Conservation (phyloP, 2,888 invertebrate species). For the Dioctria linearis region DNA sequence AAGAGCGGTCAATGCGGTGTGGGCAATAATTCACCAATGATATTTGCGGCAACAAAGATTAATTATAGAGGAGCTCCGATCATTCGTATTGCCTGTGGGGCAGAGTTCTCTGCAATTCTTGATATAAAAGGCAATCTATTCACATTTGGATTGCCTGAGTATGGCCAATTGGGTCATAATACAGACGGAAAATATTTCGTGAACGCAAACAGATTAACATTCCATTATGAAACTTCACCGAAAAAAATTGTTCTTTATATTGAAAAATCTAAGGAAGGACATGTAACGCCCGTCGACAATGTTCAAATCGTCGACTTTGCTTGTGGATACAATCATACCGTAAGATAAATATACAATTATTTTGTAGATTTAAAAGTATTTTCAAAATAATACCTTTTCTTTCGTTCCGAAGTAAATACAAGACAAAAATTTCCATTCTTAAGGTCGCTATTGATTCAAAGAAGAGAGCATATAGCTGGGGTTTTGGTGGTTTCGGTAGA, state of each 20-base stretch:
- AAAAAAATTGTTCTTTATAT: constrained; percentile 89
- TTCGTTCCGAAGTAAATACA: constrained; percentile 44
- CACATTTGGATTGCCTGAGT: constrained; percentile 94
- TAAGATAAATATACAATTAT: constrained; percentile 68
- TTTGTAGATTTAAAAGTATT: neutral
- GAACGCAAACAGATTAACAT: constrained; percentile 89
- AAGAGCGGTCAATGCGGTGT: constrained; percentile 93
- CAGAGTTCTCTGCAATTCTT: constrained; percentile 92
- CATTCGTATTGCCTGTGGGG: constrained; percentile 91
- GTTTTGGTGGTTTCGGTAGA: constrained; percentile 95
- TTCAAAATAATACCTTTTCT: constrained; percentile 24
- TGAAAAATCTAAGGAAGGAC: constrained; percentile 90
- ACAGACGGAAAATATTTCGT: constrained; percentile 96
- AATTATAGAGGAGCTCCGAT: constrained; percentile 88
- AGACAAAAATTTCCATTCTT: constrained; percentile 55
- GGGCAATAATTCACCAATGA: constrained; percentile 77
- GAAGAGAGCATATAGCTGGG: constrained; percentile 94
- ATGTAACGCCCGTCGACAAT: constrained; percentile 85
- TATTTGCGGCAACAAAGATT: constrained; percentile 75
- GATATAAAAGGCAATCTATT: constrained; percentile 91
- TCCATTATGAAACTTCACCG: constrained; percentile 87
- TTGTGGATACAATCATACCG: constrained; percentile 93
- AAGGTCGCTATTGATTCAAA: constrained; percentile 89
- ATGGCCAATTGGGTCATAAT: constrained; percentile 94
- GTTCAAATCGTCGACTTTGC: constrained; percentile 92